These are phyloP conservation scores for Erynnis tages DNA, from an alignment of 2,888 invertebrate genomes.

Conservation along the genomic window DNA sequence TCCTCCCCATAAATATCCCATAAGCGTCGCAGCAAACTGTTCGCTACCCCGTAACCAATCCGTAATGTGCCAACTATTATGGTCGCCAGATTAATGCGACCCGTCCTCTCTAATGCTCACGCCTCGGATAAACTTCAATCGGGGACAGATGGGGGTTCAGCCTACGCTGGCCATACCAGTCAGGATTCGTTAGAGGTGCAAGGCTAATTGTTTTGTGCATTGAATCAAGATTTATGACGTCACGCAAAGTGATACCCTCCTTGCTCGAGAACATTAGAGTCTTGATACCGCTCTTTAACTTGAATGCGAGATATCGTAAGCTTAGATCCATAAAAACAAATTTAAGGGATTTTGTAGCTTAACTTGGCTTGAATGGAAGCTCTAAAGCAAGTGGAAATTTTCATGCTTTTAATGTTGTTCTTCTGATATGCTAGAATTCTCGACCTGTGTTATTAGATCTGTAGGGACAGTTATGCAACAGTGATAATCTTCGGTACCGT, in stretches of 20 bases:
- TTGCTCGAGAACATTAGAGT: slow-evolving; percentile 5
- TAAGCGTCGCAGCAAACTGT: slow-evolving; percentile 46
- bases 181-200: slow-evolving; percentile 51
- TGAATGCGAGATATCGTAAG: neutral
- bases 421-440: too few species aligned
- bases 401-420: too few species aligned
- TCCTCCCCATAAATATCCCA: slow-evolving; percentile 38
- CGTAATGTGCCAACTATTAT: slow-evolving; percentile 53
- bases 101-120: slow-evolving; percentile 28
- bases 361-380: too few species aligned
- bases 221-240: slow-evolving; percentile 59
- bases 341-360: neutral
- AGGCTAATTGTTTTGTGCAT: slow-evolving; percentile 65
- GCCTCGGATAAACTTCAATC: slow-evolving; percentile 16
- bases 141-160: slow-evolving; percentile 26
- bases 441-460: too few species aligned
- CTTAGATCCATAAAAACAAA: neutral
- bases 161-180: slow-evolving; percentile 35
- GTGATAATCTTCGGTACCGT: too few species aligned
- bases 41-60: slow-evolving; percentile 59
- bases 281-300: slow-evolving; percentile 4
- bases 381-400: too few species aligned
- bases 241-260: slow-evolving; percentile 40
- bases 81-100: slow-evolving; percentile 42
- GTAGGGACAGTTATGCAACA: too few species aligned